Evolutionary conservation across 92 coral and sea anemone species (phyloP).

Genomic region (Ricordea florida): DNA sequence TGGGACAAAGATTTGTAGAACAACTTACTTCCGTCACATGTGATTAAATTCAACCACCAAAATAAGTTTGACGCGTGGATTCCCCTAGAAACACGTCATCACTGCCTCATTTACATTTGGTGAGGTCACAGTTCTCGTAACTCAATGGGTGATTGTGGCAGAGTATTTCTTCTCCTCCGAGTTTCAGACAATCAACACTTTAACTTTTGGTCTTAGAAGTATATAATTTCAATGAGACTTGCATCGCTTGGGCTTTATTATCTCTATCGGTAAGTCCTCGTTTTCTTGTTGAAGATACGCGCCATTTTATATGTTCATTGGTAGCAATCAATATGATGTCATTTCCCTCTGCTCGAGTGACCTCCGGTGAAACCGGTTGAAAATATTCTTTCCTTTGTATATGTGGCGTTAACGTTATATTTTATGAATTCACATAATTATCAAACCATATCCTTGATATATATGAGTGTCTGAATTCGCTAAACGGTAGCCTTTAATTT

Average conservation of each 20-base stretch:
- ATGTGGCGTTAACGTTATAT: too few relatives aligned
- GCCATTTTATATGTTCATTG: conserved; percentile 22
- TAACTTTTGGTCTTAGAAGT: conserved; percentile 12
- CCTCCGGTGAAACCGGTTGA: conserved; percentile 19
- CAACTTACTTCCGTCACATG: conserved; percentile 38
- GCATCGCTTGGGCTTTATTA: neutral
- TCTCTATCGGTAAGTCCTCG: neutral
- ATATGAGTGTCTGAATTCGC: too few relatives aligned
- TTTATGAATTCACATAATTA: too few relatives aligned
- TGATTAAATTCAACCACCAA: conserved; percentile 61
- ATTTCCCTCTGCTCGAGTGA: conserved; percentile 28
- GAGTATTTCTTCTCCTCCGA: neutral
- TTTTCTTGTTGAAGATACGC: neutral
- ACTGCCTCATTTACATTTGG: conserved; percentile 80
- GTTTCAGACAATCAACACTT: neutral
- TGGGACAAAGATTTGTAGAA: conserved; percentile 3
- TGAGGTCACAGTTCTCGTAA: conserved; percentile 97
- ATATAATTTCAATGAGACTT: neutral
- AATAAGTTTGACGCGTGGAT: conserved; percentile 90
- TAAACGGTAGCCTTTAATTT: too few relatives aligned
- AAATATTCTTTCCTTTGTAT: too few relatives aligned
- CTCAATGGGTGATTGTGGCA: conserved; percentile 67
- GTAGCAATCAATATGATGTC: conserved; percentile 29
- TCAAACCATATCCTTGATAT: too few relatives aligned
- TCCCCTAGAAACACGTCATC: conserved; percentile 89